Base-by-base conservation (phyloP, 2,797 vertebrate genomes). In the Tragopan temminckii region DNA sequence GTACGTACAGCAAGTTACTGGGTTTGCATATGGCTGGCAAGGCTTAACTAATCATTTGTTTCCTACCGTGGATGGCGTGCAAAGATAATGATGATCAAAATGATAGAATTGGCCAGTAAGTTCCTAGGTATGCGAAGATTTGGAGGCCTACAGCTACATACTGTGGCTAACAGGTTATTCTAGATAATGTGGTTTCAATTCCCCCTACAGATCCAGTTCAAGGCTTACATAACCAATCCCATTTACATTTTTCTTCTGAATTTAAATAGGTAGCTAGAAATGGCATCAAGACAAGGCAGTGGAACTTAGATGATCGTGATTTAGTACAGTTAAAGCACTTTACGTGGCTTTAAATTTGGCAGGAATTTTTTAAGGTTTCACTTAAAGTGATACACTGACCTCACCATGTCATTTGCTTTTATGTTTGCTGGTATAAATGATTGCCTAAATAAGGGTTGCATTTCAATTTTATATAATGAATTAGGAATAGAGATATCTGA, bases 401-500 rank as follows among this genome's bases (percentile, higher is more conserved):
- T 21, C 61, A 63, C 38, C 27, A 63, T 42, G 10, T 62, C 1
- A 43, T 80, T 88, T 93, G 35, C 36, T 80, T 88, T 91, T 46
- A 67, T 70, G 31, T 11, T 85, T 88, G 38, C 69, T 88, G 57
- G 82, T 63, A 20, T 80, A 45, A 64, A 45, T 7, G 23, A 76
- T n/a, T 33, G 46, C 43, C 40, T 72, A 80, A 85, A 38, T n/a
- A 83, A 85, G 25, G 72, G 21, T 4, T 58, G 8, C 42, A 80
- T 90, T 90, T 89, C 75, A 92, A 27, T 38, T 38, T 58, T 62
- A 78, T 71, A 81, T 45, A 66, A 85, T 42, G 24, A 64, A 90
- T 25, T 61, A 68, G 50, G 24, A 78, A 62, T 24, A 86, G 29
- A 9, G 40, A 61, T 61, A 29, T 24, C 48, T 75, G 58, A 71